Conservation (phyloP, 2,797 vertebrate genomes). For the Microhierax caerulescens region DNA sequence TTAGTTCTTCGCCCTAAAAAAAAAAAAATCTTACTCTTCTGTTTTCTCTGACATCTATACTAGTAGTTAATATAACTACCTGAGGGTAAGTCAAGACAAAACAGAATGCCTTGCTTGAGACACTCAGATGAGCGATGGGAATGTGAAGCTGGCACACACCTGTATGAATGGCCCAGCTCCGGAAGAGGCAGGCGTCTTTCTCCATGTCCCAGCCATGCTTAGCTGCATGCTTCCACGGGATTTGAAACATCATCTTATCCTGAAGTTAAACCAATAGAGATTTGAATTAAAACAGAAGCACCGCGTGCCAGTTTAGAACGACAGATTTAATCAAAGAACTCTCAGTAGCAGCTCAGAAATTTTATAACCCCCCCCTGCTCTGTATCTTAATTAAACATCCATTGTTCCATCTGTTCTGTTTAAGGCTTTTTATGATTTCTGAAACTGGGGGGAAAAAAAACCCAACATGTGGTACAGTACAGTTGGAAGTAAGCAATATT, state of each 20-base stretch:
- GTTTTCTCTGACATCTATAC: background rate
- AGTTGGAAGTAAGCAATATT: background rate
- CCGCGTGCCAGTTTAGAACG: accelerated
- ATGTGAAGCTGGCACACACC: slow-evolving; percentile 74
- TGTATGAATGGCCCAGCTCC: slow-evolving; percentile 94
- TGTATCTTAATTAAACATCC: background rate
- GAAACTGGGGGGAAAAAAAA: background rate
- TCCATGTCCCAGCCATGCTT: slow-evolving; percentile 95
- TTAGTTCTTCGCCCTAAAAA: background rate
- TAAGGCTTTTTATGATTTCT: background rate
- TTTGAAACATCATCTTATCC: slow-evolving; percentile 90
- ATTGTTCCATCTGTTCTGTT: background rate
- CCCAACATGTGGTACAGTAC: accelerated
- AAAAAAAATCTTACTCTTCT: background rate
- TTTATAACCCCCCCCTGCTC: background rate
- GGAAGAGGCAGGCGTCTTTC: slow-evolving; percentile 92
- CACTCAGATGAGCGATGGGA: accelerated
- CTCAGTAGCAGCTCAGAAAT: background rate
- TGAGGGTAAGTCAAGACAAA: background rate
- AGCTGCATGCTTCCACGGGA: slow-evolving; percentile 97
- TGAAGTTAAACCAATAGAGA: slow-evolving; percentile 52
- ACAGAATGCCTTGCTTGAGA: background rate
- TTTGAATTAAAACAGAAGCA: background rate
- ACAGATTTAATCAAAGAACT: background rate
- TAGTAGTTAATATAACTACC: background rate